Evolutionary conservation across 2,797 vertebrate genomes (phyloP).

Genomic region (Anniella stebbinsi): DNA sequence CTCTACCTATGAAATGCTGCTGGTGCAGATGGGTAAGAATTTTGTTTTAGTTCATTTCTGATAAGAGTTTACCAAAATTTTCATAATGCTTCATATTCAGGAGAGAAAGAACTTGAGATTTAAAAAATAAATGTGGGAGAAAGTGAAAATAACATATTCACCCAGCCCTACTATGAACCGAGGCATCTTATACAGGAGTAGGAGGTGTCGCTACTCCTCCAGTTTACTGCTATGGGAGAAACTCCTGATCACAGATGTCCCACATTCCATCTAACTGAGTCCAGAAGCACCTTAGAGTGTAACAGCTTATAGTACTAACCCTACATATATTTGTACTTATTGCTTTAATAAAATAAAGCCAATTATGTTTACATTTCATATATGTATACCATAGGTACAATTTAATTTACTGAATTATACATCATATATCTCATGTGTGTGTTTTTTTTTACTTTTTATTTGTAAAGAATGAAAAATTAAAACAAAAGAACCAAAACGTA

Average conservation of each 20-base stretch:
- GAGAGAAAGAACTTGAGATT: too few species aligned
- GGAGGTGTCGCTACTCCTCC: too few species aligned
- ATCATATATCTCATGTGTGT: not conserved
- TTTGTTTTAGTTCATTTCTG: too few species aligned
- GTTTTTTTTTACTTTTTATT: not conserved
- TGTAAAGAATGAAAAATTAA: not conserved
- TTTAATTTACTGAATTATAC: not conserved
- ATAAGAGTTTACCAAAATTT: too few species aligned
- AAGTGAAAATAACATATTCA: too few species aligned
- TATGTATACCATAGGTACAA: not conserved
- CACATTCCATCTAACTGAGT: not conserved
- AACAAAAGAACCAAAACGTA: not conserved
- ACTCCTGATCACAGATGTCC: not conserved
- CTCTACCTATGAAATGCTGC: too few species aligned
- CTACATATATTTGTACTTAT: not conserved
- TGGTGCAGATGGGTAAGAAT: too few species aligned
- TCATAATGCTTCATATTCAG: too few species aligned
- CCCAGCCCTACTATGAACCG: too few species aligned
- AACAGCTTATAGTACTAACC: not conserved
- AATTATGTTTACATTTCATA: not conserved
- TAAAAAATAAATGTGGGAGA: too few species aligned
- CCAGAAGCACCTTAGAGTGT: not conserved
- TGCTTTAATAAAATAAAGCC: not conserved
- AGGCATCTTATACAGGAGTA: too few species aligned
- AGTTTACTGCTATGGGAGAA: too few species aligned